Percentiles rank a stretch among this genome's conserved stretches.
phyloP scores from a whole-genome alignment of 2,888 invertebrate species.

The Andrena hattorfiana region DNA sequence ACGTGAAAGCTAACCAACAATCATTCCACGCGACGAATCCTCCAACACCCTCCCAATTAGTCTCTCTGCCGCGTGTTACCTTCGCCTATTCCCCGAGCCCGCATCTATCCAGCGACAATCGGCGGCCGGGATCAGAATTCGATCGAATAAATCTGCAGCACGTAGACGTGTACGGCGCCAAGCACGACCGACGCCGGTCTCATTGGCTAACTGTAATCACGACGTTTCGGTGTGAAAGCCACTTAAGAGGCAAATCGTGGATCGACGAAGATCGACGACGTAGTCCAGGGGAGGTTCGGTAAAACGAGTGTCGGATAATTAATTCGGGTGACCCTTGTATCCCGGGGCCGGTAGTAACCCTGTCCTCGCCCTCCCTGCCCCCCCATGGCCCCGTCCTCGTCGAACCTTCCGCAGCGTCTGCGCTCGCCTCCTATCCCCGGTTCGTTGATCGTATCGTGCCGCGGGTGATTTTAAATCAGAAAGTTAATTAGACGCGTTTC shows the following conservation, averaged over 20 bases:
- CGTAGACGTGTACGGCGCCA: conserved; percentile 35
- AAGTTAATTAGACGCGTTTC: conserved; percentile 82
- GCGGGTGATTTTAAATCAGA: conserved; percentile 82
- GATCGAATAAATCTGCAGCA: conserved; percentile 10
- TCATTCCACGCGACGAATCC: not conserved
- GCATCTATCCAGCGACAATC: not conserved
- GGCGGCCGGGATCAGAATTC: not conserved
- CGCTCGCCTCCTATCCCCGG: conserved; percentile 37
- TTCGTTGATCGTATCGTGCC: conserved; percentile 77
- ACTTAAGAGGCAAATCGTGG: conserved; percentile 59
- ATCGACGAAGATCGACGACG: conserved; percentile 45
- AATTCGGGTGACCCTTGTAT: conserved; percentile 78
- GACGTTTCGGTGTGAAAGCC: conserved; percentile 55
- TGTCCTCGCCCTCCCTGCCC: conserved; percentile 28
- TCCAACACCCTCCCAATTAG: conserved; percentile 9
- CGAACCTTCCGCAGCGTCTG: conserved; percentile 7
- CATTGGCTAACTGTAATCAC: conserved; percentile 31
- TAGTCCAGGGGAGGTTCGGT: conserved; percentile 56
- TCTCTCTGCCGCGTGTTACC: conserved; percentile 2
- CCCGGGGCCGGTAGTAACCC: conserved; percentile 60
- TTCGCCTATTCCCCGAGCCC: not conserved
- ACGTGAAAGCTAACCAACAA: too few species aligned
- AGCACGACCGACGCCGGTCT: too few species aligned
- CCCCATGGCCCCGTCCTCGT: conserved; percentile 12
- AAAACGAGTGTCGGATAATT: conserved; percentile 80